Evolutionary conservation across 2,113 vertebrate genomes (phyloP).

Genomic region (Sylvietta virens): DNA sequence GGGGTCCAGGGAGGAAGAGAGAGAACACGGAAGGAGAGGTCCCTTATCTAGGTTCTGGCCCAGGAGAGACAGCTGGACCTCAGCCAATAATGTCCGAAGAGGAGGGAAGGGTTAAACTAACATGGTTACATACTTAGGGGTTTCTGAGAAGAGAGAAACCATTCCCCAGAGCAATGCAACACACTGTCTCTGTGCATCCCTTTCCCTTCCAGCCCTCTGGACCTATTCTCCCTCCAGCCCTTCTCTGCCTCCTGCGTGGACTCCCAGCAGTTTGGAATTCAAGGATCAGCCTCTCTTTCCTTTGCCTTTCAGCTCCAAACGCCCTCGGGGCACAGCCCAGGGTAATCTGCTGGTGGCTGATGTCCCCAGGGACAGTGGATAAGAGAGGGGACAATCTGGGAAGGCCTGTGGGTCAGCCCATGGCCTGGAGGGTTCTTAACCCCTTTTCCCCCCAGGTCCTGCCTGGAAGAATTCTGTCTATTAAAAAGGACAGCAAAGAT

Average conservation of each 20-base stretch:
- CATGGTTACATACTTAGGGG: no score
- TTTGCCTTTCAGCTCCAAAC: neutral
- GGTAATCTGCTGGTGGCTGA: constrained; percentile 28
- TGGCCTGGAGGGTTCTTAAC: constrained; percentile 49
- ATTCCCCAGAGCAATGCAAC: no score
- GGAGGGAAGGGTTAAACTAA: no score
- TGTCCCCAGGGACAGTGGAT: neutral
- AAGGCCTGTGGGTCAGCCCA: constrained; percentile 34
- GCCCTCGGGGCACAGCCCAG: neutral
- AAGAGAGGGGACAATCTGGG: constrained; percentile 13
- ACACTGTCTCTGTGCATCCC: rapidly evolving
- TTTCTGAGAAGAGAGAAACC: no score
- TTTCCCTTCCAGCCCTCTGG: neutral
- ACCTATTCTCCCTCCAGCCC: neutral
- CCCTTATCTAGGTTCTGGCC: no score
- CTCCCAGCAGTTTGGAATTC: neutral
- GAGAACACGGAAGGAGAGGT: no score
- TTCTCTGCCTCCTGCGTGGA: neutral
- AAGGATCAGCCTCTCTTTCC: neutral
- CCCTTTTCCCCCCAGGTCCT: neutral
- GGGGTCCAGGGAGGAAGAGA: no score
- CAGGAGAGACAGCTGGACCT: no score
- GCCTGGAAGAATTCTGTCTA: neutral
- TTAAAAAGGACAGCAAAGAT: neutral
- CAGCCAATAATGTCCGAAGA: no score